A percentile compares a stretch with the other conserved stretches of the same genome.
Conservation (phyloP, 2,113 vertebrate genomes). For the Oryzias javanicus region DNA sequence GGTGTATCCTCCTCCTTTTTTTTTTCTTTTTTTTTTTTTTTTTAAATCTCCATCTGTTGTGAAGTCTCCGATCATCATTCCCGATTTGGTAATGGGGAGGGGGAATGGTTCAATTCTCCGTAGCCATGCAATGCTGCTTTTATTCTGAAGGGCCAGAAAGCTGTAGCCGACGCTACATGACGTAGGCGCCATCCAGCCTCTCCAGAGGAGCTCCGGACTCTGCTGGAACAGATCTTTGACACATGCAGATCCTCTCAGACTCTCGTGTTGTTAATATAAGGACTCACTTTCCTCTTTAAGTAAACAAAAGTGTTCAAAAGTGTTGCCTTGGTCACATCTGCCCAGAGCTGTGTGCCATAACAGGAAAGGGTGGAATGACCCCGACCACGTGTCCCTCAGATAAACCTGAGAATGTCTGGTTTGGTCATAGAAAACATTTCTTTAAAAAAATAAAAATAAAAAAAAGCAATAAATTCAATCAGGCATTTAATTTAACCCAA, state of each 20-base stretch:
- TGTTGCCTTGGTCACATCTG: conserved; percentile 39
- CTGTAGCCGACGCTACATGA: conserved; percentile 17
- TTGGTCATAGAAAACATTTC: conserved; percentile 22
- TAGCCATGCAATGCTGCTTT: conserved; percentile 68
- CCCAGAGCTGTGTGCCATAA: conserved; percentile 61
- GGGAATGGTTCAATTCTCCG: conserved; percentile 40
- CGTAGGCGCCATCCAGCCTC: conserved; percentile 30
- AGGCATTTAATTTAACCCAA: conserved; percentile 48
- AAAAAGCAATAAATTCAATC: conserved; percentile 35
- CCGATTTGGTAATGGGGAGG: conserved; percentile 39
- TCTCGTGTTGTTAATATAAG: conserved; percentile 10
- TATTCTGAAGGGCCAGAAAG: conserved; percentile 44
- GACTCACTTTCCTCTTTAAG: conserved; percentile 65
- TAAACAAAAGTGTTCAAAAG: conserved; percentile 63
- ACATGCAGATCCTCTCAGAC: too few species aligned
- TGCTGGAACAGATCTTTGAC: conserved; percentile 3
- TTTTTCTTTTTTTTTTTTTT: conserved; percentile 15
- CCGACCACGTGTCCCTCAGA: conserved; percentile 40
- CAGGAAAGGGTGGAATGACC: conserved; percentile 28
- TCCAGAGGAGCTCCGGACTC: conserved; percentile 11
- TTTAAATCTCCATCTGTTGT: conserved; percentile 32
- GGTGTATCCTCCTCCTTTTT: conserved; percentile 8
- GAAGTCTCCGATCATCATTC: conserved; percentile 48
- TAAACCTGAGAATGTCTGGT: conserved; percentile 38
- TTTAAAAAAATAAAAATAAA: too few species aligned